Evolutionary conservation across 2,888 invertebrate species (phyloP), one percentile per base, ranked within the genome.

Genomic region (Pseudanteris insignis): DNA sequence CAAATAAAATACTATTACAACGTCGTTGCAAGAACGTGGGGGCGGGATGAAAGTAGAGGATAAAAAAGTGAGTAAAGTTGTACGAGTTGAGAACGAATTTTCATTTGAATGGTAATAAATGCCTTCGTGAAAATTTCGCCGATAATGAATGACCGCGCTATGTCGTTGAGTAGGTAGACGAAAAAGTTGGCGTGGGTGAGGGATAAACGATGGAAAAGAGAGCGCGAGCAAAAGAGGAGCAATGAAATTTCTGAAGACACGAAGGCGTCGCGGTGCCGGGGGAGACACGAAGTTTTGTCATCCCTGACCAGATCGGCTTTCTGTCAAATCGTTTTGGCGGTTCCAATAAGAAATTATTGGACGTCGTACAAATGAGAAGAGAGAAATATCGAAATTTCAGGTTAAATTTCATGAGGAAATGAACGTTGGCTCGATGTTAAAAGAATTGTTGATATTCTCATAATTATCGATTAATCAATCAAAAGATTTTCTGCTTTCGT

Each of bases 41-140:
- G 3, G 7, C 21, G 7, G 21, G 21, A 21, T 7, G 21, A 21
- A 7, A n/a, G n/a, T n/a, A n/a, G n/a, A n/a, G n/a, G n/a, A n/a
- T n/a, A n/a, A n/a, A n/a, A n/a, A n/a, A n/a, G n/a, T n/a, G n/a
- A n/a, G n/a, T n/a, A n/a, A n/a, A n/a, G n/a, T n/a, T n/a, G 21
- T 7, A 46, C 32, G 33, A 55, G 47, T 41, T 47, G 47, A 24
- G 15, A 25, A 30, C 4, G 32, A 41, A 43, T 58, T 26, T 59
- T 37, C 25, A 14, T 76, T 73, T 54, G 77, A 92, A 92, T 89
- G 82, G 84, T 90, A 47, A 83, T 90, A 40, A 93, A 94, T 58
- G 91, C 92, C 0, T 76, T 91, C 2, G 80, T 86, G 2, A 82
- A 37, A 84, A 26, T 50, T 58, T 50, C 50, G 26, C 38, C 50